phyloP scores from a whole-genome alignment of 2,797 vertebrate species.

The Arrhamphus sclerolepis region DNA sequence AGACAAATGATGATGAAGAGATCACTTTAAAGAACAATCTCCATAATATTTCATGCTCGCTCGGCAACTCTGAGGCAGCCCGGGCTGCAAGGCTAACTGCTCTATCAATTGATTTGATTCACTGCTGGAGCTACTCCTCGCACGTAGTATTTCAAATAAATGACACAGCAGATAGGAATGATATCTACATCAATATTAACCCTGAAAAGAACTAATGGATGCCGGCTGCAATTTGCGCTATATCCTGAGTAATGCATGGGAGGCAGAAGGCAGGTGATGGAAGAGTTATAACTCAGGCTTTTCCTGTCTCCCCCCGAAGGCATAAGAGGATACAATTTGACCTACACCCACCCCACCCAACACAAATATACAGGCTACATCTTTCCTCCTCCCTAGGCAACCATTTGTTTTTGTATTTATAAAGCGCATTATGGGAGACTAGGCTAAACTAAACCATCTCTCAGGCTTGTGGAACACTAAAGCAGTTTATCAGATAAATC shows the following conservation, averaged over 20 bases:
- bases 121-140: conserved; percentile 91
- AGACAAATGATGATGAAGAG: conserved; percentile 99
- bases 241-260: conserved; percentile 89
- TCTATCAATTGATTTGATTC: conserved; percentile 99
- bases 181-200: conserved; percentile 99
- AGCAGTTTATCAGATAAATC: conserved; percentile 83
- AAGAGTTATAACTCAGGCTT: conserved; percentile 78
- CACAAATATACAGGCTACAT: conserved; percentile 75
- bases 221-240: conserved; percentile 91
- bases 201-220: conserved; percentile 97
- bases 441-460: conserved; percentile 74
- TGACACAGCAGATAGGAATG: conserved; percentile 97
- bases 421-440: conserved; percentile 75
- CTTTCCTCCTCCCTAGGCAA: conserved; percentile 74
- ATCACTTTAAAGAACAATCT: conserved; percentile 99
- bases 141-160: conserved; percentile 99
- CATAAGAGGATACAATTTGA: conserved; percentile 75
- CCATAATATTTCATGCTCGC: conserved; percentile 99
- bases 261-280: conserved; percentile 75
- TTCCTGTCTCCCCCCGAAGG: conserved; percentile 61
- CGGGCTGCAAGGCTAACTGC: conserved; percentile 91
- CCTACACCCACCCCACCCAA: conserved; percentile 70
- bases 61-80: conserved; percentile 87
- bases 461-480: conserved; percentile 77
- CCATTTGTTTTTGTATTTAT: conserved; percentile 82